Percentiles rank a stretch among this genome's conserved stretches.
Conservation (phyloP, 1,140 invertebrate genomes). For the Camponotus floridanus region DNA sequence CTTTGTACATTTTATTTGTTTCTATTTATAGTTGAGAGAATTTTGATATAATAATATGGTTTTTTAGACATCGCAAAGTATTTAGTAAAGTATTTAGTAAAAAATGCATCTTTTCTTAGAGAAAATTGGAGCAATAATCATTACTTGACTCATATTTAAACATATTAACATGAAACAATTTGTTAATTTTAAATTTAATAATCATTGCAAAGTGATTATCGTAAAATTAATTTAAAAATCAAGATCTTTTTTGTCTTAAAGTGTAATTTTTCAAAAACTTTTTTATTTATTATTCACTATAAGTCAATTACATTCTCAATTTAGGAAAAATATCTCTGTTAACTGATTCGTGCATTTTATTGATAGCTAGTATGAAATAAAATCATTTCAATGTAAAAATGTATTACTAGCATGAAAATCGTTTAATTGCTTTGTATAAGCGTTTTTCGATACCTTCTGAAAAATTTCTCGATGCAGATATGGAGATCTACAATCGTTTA, state of each 20-base stretch:
- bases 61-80: not conserved
- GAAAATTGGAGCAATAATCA: not conserved
- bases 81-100: not conserved
- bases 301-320: not conserved
- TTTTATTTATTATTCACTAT: not conserved
- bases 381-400: not conserved
- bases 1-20: not conserved
- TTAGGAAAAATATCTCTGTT: not conserved
- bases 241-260: not conserved
- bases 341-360: not conserved
- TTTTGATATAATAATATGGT: too few relatives aligned
- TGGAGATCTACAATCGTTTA: not conserved
- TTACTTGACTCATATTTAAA: not conserved
- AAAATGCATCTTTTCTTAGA: not conserved
- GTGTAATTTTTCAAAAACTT: not conserved
- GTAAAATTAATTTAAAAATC: not conserved
- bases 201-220: not conserved
- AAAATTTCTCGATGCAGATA: not conserved
- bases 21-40: too few relatives aligned
- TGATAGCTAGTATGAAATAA: conserved; percentile 4
- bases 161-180: not conserved
- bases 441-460: conserved; percentile 20
- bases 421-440: not conserved
- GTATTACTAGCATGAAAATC: not conserved
- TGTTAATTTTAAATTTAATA: not conserved